Evolutionary conservation across 2,797 vertebrate species (phyloP).

Genomic region (Spinus pinus): DNA sequence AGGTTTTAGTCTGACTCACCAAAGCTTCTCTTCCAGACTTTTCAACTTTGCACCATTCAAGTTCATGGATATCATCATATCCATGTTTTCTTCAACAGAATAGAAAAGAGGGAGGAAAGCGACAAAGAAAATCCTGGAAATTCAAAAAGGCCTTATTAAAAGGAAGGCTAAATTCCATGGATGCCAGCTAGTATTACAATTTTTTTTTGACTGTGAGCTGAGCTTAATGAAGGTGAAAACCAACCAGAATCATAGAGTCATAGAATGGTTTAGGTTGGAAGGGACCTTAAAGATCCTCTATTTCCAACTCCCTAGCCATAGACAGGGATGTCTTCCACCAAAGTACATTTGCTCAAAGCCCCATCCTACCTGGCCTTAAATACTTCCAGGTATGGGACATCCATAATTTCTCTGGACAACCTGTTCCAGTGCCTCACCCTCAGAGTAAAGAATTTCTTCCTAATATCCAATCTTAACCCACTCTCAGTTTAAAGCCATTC

Average conservation of each 20-base stretch:
- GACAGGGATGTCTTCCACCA: background rate
- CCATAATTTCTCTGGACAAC: background rate
- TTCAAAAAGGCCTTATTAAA: background rate
- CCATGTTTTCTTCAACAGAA: background rate
- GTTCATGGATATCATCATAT: background rate
- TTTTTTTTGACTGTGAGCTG: background rate
- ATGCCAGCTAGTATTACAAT: background rate
- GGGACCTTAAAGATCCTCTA: rapidly evolving
- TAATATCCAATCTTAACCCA: background rate
- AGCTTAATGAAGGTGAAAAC: background rate
- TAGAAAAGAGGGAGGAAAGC: background rate
- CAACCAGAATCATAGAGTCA: background rate
- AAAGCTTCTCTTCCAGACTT: background rate
- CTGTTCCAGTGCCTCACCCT: background rate
- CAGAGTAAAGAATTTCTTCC: background rate
- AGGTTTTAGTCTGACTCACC: background rate
- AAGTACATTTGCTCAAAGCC: rapidly evolving
- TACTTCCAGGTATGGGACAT: background rate
- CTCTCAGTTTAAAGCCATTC: background rate
- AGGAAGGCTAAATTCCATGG: background rate
- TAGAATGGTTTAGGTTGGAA: background rate
- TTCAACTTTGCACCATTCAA: background rate
- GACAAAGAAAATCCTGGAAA: background rate
- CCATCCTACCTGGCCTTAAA: background rate
- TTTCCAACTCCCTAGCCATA: background rate